Conservation (phyloP, 1,140 invertebrate species). For the Camponotus pennsylvanicus region DNA sequence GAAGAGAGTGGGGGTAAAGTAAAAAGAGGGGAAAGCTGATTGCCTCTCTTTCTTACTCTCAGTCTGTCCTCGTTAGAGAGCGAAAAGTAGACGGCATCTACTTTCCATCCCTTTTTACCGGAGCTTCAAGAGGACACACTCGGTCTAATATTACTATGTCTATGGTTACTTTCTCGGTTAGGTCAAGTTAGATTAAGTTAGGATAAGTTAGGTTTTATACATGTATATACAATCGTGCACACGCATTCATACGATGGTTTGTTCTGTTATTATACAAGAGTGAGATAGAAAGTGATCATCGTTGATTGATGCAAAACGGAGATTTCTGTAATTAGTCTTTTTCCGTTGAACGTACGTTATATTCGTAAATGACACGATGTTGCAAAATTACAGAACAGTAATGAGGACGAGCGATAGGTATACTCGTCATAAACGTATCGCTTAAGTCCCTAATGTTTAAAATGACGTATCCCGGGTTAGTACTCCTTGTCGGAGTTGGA, state of each 20-base stretch:
- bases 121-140: no score
- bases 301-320: neutral
- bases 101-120: no score
- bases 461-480: constrained; percentile 74
- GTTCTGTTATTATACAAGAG: constrained; percentile 17
- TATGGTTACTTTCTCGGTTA: no score
- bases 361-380: neutral
- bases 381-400: neutral
- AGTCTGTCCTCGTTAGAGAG: no score
- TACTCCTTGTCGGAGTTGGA: constrained; percentile 72
- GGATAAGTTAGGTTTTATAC: constrained; percentile 10
- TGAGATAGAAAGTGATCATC: neutral
- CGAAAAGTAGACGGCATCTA: no score
- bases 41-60: no score
- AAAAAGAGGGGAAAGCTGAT: no score
- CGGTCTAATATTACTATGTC: no score
- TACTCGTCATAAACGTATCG: neutral
- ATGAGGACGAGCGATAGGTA: neutral
- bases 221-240: neutral
- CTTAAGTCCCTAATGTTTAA: constrained; percentile 29
- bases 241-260: neutral
- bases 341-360: neutral
- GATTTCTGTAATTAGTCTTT: neutral
- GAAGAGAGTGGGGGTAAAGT: no score
- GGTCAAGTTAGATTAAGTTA: neutral